Evolutionary conservation across 1,140 invertebrate genomes (phyloP), one percentile per base, ranked within the genome.

Genomic region (Macrosteles quadrilineatus): DNA sequence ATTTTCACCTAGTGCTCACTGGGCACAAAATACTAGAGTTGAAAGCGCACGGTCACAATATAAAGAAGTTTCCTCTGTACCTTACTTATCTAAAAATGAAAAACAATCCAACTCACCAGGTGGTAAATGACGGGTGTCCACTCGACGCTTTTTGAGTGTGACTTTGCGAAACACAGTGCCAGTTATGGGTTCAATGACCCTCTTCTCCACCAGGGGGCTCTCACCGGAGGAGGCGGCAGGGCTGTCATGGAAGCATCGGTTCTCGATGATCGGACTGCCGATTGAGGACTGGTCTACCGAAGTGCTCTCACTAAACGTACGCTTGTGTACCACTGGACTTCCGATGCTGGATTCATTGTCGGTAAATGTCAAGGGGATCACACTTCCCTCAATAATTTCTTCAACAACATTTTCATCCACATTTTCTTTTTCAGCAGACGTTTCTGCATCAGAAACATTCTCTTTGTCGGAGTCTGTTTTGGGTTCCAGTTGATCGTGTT

Each of bases 161-260:
- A 85, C 82, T 77, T 84, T 85, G 30, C 81, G 75, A 71, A 85
- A 85, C 19, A 85, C 78, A 19, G 81, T 78, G 19, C 80, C 80
- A 68, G 78, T 80, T 6, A 79, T 65, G 2, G 79, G 77, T 67
- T 83, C 81, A 21, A 81, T 78, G n/a, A n/a, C n/a, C 1, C 43
- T 27, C 43, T 73, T 71, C 23, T 69, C 64, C 27, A 50, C 67
- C 67, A 70, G 47, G 3, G 63, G 71, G 69, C 62, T 72, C 27
- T 59, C 36, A 40, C 50, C 14, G 2, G 19, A 43, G 17, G 67
- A 62, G 17, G 32, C 45, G 30, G 27, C 9, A n/a, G 43, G 30
- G 40, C 65, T 57, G 31, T 71, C 47, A 23, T 50, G 47, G 32
- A 12, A 40, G 59, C 30, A 64, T 23, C 29, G 29, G n/a, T 64